Percentiles rank a stretch among this genome's conserved stretches.
Conservation (phyloP, 2,797 vertebrate species). For the Rhadinocentrus ornatus region DNA sequence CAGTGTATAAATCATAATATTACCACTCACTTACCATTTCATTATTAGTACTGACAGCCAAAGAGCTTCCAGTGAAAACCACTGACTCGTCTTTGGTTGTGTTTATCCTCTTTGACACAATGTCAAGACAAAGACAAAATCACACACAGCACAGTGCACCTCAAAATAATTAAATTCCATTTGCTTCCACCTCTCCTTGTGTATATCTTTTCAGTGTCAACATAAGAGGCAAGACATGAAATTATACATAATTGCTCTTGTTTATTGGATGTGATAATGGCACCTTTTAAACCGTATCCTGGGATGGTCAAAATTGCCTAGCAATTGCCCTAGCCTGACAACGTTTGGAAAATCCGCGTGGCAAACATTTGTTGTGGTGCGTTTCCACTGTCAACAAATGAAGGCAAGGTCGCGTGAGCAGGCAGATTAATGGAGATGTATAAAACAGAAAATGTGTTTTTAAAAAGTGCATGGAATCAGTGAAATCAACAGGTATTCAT, state of each 20-base stretch:
- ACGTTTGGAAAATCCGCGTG: conserved; percentile 35
- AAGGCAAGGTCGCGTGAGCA: conserved; percentile 25
- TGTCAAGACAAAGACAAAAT: conserved; percentile 12
- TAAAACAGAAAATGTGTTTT: background rate
- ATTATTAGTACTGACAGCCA: background rate
- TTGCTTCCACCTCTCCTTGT: conserved; percentile 45
- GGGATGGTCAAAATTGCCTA: conserved; percentile 72
- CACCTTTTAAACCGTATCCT: conserved; percentile 67
- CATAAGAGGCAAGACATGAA: conserved; percentile 61
- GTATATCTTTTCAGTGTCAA: conserved; percentile 64
- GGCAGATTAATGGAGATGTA: conserved; percentile 12
- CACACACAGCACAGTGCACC: background rate
- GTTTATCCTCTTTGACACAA: conserved; percentile 6
- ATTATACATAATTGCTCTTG: conserved; percentile 77
- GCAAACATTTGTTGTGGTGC: conserved; percentile 30
- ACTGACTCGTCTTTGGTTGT: background rate
- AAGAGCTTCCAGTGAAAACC: background rate
- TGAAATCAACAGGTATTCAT: background rate
- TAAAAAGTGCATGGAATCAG: background rate
- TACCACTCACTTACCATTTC: background rate
- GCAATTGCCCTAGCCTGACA: conserved; percentile 75
- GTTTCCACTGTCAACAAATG: conserved; percentile 23
- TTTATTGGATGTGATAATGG: conserved; percentile 78
- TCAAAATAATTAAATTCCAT: conserved; percentile 23
- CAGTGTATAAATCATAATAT: no score